Percentiles rank a stretch among this genome's conserved stretches.
Conservation (phyloP, 2,888 invertebrate genomes). For the Chrysolina americana region DNA sequence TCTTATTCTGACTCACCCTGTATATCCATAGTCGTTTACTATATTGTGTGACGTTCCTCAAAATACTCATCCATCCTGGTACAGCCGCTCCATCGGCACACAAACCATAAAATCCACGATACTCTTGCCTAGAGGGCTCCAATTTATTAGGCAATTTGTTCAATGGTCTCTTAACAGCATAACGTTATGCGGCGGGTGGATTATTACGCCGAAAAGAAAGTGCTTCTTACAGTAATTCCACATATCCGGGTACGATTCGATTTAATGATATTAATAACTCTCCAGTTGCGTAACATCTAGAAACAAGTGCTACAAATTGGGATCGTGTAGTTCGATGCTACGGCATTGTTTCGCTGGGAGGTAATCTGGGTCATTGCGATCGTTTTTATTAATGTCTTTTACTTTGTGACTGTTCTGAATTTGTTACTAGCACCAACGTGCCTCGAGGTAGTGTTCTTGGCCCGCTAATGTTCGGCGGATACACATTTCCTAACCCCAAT, state of each 20-base stretch:
- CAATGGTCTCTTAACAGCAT: constrained; percentile 38
- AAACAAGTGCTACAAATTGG: constrained; percentile 34
- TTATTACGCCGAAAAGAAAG: constrained; percentile 11
- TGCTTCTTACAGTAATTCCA: constrained; percentile 24
- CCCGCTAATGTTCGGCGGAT: constrained; percentile 18
- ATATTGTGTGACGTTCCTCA: not conserved
- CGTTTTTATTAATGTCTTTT: constrained; percentile 30
- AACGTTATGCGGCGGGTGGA: constrained; percentile 39
- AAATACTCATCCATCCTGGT: constrained; percentile 13
- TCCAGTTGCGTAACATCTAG: constrained; percentile 24
- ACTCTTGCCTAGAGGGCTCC: constrained; percentile 42
- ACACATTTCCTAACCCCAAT: not conserved
- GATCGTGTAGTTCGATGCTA: constrained; percentile 19
- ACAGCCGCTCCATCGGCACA: constrained; percentile 16
- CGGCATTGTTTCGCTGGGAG: constrained; percentile 30
- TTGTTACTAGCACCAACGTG: constrained; percentile 2
- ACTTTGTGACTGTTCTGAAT: constrained; percentile 28
- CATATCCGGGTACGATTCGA: constrained; percentile 30
- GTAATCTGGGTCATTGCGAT: constrained; percentile 20
- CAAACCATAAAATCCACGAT: constrained; percentile 37
- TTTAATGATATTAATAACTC: constrained; percentile 23
- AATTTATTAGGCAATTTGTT: constrained; percentile 49
- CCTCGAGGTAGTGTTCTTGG: constrained; percentile 26
- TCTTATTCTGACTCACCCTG: no score
- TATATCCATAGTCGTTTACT: not conserved